Evolutionary conservation across 1,140 invertebrate genomes (phyloP), one percentile per base, ranked within the genome.

Genomic region (Drosophila biarmipes): DNA sequence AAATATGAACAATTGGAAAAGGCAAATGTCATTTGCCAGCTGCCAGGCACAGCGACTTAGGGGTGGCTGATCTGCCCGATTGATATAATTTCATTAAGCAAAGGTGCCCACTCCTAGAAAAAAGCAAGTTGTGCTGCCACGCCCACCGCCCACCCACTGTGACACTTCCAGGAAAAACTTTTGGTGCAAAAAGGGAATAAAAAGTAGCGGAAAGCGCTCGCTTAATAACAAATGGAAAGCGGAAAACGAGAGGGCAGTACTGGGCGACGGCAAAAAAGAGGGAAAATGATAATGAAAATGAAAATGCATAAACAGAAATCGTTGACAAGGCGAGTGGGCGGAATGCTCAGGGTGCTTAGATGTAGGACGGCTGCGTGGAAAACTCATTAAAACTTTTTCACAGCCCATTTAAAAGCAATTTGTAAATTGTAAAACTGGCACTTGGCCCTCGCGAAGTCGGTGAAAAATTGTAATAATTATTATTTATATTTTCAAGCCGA

Each of bases 381-480:
- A 90, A 90, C 86, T 90, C 86, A 90, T 90, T 90, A 90, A 90
- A 90, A 90, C 86, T 90, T 90, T 89, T 90, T 90, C 64, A 90
- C 87, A 90, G 86, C 86, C 86, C 86, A 90, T 90, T 90, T 90
- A 78, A 87, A 90, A 90, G 86, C 86, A 90, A 90, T 90, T 90
- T 90, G 86, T 90, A 90, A 90, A 90, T 90, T 79, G 87, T 71
- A 52, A 72, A 68, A 76, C 61, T 71, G 72, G 75, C 57, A 55
- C 63, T 66, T 64, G 54, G 67, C 37, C 61, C 21, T 52, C 40
- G 38, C n/a, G 57, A 71, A 57, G 55, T 73, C 37, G 19, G 56
- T 67, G 42, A 37, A 69, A 76, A 86, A 67, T 49, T 63, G n/a
- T 57, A 58, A 54, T 89, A 84, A 87, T 89, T 86, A 82, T 77